These are phyloP conservation scores for Halcyon badia DNA, from an alignment of 2,797 vertebrate species.

Conservation along the genomic window DNA sequence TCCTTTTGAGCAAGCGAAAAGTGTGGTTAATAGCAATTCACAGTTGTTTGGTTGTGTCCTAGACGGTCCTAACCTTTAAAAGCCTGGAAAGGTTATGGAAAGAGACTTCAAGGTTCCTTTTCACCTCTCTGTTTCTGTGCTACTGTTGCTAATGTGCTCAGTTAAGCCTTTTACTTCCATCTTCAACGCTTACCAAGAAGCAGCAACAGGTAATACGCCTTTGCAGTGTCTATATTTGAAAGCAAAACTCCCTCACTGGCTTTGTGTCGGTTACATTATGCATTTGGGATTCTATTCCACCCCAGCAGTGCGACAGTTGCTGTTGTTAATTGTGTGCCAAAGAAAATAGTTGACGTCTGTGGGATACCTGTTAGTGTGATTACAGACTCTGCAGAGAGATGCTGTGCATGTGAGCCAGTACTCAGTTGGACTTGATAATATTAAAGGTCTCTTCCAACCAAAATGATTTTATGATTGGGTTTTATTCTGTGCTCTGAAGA, in stretches of 20 bases:
- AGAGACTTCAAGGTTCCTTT: background rate
- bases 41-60: background rate
- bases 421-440: background rate
- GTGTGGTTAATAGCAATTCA: background rate
- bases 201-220: background rate
- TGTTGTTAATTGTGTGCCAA: background rate
- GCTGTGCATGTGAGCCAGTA: background rate
- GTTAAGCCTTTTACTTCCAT: background rate
- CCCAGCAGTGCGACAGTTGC: background rate
- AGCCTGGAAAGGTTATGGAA: background rate
- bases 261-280: background rate
- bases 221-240: background rate
- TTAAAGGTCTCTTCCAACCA: too few relatives aligned
- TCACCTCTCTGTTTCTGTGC: background rate
- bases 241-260: background rate
- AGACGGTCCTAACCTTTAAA: background rate
- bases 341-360: background rate
- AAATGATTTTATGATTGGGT: background rate
- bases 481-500: conserved; percentile 31
- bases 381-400: background rate
- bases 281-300: background rate
- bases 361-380: background rate
- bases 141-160: background rate
- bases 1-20: background rate
- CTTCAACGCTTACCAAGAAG: background rate